A percentile compares a stretch with the other conserved stretches of the same genome.
Evolutionary conservation across 2,888 invertebrate genomes (phyloP).

Genomic region (Dicycla oo): DNA sequence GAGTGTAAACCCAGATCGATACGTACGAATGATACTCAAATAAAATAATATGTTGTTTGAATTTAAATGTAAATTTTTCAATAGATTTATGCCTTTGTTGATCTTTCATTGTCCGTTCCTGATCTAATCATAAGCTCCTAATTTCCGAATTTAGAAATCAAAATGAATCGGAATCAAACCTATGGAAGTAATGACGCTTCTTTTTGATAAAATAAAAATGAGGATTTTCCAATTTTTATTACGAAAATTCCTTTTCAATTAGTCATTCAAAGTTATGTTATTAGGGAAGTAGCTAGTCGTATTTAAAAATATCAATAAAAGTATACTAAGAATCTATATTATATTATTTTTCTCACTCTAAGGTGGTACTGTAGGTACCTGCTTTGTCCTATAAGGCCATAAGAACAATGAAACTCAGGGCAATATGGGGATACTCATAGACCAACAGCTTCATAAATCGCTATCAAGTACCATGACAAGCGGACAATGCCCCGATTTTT

Average conservation of each 20-base stretch:
- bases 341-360: not conserved
- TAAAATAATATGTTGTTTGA: conserved; percentile 32
- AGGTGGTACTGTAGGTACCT: not conserved
- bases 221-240: not conserved
- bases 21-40: conserved; percentile 20
- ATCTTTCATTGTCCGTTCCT: too few species aligned
- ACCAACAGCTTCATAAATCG: conserved; percentile 18
- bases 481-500: conserved; percentile 20
- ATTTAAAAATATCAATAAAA: not conserved
- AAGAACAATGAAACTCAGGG: conserved; percentile 24
- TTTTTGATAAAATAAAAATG: not conserved
- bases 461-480: conserved; percentile 11
- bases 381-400: not conserved
- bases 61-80: conserved; percentile 1
- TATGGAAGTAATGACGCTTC: not conserved
- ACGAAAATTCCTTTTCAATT: not conserved
- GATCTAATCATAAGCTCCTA: too few species aligned
- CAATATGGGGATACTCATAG: conserved; percentile 29
- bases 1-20: conserved; percentile 45
- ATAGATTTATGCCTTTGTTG: conserved; percentile 14
- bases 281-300: not conserved
- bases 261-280: not conserved
- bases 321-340: not conserved
- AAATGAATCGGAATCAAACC: not conserved
- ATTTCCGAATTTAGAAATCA: not conserved